Percentiles rank a stretch among this genome's conserved stretches.
These are phyloP conservation scores for Halichoerus grypus DNA, from an alignment of 2,113 vertebrate species.

Conservation along the genomic window DNA sequence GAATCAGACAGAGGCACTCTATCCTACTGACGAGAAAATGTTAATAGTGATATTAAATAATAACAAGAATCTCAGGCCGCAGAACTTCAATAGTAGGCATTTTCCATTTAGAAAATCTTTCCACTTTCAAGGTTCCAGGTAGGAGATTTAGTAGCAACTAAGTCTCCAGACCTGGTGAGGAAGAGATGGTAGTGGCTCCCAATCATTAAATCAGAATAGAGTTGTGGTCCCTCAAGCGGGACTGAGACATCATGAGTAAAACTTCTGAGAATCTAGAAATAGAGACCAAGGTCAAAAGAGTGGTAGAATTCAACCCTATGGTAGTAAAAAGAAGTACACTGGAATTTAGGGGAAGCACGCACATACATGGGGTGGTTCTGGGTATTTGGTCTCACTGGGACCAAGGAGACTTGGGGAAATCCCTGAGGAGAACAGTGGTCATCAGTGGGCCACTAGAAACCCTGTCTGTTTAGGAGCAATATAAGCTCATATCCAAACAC, in stretches of 20 bases:
- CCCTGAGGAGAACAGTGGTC: not conserved
- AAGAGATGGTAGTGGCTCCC: not conserved
- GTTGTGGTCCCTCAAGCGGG: not conserved
- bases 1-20: not conserved
- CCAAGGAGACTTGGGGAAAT: not conserved
- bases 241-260: not conserved
- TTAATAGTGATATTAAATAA: not conserved
- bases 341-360: not conserved
- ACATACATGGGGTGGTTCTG: not conserved
- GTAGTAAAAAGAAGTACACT: not conserved
- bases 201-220: not conserved
- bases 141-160: not conserved
- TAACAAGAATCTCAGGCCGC: not conserved
- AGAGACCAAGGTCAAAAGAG: not conserved
- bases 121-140: not conserved
- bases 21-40: not conserved
- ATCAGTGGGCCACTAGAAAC: not conserved
- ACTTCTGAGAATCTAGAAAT: not conserved
- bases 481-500: not conserved
- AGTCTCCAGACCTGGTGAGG: not conserved
- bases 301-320: not conserved
- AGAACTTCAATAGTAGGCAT: not conserved
- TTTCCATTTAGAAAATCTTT: constrained; percentile 15
- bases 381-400: not conserved
- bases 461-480: not conserved